Conservation (phyloP, 2,888 invertebrate species). For the Epinotia demarniana region DNA sequence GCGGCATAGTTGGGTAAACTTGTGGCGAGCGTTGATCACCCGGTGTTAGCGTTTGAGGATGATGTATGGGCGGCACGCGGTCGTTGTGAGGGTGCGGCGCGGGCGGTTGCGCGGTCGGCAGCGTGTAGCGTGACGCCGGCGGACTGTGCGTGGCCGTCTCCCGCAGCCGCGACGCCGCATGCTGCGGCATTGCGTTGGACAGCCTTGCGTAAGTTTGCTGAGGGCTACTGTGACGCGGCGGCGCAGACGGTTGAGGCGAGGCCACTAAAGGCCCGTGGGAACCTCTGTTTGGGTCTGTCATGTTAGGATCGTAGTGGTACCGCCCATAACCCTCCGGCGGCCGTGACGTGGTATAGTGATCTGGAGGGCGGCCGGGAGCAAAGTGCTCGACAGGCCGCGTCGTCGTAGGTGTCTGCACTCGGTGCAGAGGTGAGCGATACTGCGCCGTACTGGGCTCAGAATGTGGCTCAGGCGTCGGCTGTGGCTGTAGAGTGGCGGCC, state of each 20-base stretch:
- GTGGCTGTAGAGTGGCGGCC: conserved; percentile 59
- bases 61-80: conserved; percentile 80
- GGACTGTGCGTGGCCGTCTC: conserved; percentile 70
- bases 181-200: conserved; percentile 72
- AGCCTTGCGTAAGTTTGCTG: conserved; percentile 75
- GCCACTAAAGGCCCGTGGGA: conserved; percentile 64
- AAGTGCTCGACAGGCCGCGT: conserved; percentile 71
- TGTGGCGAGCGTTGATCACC: conserved; percentile 66
- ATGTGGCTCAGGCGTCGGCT: conserved; percentile 62
- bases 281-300: conserved; percentile 65
- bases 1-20: conserved; percentile 65
- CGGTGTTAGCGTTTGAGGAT: conserved; percentile 65
- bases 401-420: conserved; percentile 70
- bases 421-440: conserved; percentile 65
- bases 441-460: conserved; percentile 59
- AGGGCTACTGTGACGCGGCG: conserved; percentile 67
- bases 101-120: conserved; percentile 63
- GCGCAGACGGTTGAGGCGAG: conserved; percentile 70
- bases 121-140: conserved; percentile 68
- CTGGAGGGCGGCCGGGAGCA: conserved; percentile 71
- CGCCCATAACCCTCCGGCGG: conserved; percentile 72
- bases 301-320: conserved; percentile 70
- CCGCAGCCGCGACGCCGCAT: conserved; percentile 67
- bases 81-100: conserved; percentile 74
- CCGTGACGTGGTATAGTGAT: conserved; percentile 72